Percentiles rank a stretch among this genome's conserved stretches.
Evolutionary conservation across 2,113 vertebrate genomes (phyloP).

Genomic region (Montifringilla adamsi): DNA sequence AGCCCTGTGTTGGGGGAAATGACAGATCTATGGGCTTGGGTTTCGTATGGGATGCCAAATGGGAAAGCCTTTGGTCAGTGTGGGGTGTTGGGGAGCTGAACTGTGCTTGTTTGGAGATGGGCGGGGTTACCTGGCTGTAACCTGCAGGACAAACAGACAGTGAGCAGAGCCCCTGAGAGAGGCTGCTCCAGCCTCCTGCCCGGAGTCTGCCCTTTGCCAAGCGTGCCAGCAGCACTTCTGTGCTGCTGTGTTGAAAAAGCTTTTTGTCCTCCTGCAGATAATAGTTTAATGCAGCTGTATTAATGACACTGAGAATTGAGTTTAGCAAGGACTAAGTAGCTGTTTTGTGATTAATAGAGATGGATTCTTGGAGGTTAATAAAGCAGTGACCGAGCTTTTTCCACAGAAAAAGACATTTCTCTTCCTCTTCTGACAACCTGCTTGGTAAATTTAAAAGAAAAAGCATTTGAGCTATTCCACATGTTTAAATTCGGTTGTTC

Average conservation of each 20-base stretch:
- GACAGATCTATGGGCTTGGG: neutral
- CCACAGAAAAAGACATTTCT: neutral
- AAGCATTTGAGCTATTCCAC: conserved; percentile 1
- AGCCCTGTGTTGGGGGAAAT: neutral
- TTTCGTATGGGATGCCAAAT: neutral
- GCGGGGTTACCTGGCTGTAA: neutral
- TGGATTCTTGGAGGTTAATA: conserved; percentile 9
- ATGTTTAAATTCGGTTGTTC: conserved; percentile 21
- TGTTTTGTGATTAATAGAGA: conserved; percentile 2
- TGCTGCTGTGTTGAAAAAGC: neutral
- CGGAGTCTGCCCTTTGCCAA: neutral
- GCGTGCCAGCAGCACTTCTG: neutral
- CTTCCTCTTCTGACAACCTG: neutral
- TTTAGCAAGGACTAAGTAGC: neutral
- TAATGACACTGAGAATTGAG: neutral
- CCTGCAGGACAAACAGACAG: neutral
- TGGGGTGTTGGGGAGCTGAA: neutral
- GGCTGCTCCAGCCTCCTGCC: neutral
- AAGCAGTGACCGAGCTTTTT: neutral
- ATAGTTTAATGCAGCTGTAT: neutral
- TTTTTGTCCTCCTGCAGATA: neutral
- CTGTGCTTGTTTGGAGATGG: neutral
- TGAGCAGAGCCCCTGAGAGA: neutral
- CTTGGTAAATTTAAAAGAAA: neutral
- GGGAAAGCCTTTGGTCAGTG: neutral